Evolutionary conservation across 2,797 vertebrate species (phyloP).

Genomic region (Malurus leucopterus): DNA sequence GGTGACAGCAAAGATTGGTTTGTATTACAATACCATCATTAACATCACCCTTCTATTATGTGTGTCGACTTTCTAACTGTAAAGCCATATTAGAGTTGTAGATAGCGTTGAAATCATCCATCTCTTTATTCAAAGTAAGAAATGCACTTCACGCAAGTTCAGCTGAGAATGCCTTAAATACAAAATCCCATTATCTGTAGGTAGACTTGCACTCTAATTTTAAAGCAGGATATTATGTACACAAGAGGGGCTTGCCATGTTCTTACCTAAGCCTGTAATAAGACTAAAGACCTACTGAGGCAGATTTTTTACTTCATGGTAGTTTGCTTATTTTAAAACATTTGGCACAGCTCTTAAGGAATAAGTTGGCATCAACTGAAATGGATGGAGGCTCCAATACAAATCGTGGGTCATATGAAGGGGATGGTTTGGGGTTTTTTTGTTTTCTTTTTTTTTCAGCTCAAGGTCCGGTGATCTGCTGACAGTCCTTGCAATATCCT

Average conservation of each 20-base stretch:
- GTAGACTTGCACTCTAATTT: not conserved
- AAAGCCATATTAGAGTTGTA: not conserved
- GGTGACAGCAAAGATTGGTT: constrained; percentile 11
- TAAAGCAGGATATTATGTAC: constrained; percentile 13
- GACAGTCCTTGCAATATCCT: not conserved
- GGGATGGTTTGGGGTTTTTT: not conserved
- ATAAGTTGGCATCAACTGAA: not conserved
- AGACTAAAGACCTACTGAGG: not conserved
- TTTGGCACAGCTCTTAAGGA: not conserved
- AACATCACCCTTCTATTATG: not conserved
- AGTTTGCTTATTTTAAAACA: not conserved
- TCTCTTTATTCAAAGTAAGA: not conserved
- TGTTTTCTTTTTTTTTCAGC: not conserved
- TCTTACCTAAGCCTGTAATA: constrained; percentile 11
- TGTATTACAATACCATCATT: not conserved
- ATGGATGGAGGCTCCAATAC: not conserved
- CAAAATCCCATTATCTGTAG: not conserved
- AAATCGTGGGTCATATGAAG: not conserved
- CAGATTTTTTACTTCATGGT: not conserved
- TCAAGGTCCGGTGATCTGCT: not conserved
- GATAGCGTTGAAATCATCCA: constrained; percentile 4
- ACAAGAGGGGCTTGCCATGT: not conserved
- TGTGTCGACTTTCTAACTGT: not conserved
- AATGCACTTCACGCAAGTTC: not conserved
- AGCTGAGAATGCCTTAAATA: constrained; percentile 8